These are phyloP conservation scores for Zosterops hypoxanthus DNA, from an alignment of 2,113 vertebrate genomes.

Conservation along the genomic window DNA sequence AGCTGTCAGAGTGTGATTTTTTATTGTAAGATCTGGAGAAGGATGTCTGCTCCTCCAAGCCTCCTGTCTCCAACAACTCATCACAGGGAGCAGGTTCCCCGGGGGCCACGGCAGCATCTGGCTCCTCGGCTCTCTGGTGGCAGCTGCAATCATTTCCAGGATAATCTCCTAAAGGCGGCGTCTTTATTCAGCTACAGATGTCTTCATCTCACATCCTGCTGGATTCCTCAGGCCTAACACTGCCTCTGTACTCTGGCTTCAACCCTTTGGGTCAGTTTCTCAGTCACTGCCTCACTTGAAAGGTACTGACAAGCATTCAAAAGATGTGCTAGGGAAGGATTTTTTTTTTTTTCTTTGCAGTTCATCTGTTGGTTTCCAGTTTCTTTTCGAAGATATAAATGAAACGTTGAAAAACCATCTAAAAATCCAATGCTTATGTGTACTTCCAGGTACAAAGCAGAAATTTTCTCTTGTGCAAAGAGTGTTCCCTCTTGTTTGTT, in stretches of 20 bases:
- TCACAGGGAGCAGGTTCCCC: background rate
- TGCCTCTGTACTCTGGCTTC: background rate
- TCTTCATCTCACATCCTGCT: constrained; percentile 63
- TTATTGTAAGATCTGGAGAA: constrained; percentile 6
- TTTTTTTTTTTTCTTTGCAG: background rate
- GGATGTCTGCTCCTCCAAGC: background rate
- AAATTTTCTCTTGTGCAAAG: background rate
- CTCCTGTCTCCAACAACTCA: background rate
- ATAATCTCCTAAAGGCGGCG: constrained; percentile 61
- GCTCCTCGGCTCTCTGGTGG: constrained; percentile 56
- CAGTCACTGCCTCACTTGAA: background rate
- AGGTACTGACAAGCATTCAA: constrained; percentile 3
- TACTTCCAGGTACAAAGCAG: background rate
- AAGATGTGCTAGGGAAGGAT: background rate
- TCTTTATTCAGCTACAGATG: constrained; percentile 69
- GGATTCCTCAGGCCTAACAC: constrained; percentile 49
- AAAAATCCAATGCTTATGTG: background rate
- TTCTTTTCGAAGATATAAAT: background rate
- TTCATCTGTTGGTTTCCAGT: background rate
- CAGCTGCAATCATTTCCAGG: constrained; percentile 64
- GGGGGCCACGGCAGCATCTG: constrained; percentile 40
- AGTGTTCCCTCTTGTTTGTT: background rate
- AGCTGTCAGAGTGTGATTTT: constrained; percentile 13
- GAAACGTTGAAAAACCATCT: background rate
- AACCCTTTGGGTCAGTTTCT: constrained; percentile 7